These are phyloP conservation scores for Leptopilina syphax DNA, from an alignment of 2,888 invertebrate species.

Conservation along the genomic window DNA sequence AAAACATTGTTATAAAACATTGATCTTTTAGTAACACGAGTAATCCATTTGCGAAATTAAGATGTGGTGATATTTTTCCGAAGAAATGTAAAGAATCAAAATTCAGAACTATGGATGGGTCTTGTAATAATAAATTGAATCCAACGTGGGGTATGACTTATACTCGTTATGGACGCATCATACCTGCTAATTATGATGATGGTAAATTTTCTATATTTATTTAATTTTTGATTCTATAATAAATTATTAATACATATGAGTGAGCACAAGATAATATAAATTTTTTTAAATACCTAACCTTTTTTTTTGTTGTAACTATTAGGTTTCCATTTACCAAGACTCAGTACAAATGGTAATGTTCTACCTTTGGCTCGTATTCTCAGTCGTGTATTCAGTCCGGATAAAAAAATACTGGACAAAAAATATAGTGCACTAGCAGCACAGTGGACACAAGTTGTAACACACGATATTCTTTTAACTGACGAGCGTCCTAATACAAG, in stretches of 20 bases:
- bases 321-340: constrained; percentile 84
- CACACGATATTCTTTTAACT: constrained; percentile 88
- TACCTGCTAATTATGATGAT: constrained; percentile 76
- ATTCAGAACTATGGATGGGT: constrained; percentile 92
- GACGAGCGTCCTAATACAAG: constrained; percentile 75
- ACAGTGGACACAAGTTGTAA: constrained; percentile 89
- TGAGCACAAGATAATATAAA: no score
- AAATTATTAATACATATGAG: no score
- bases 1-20: no score
- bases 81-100: constrained; percentile 78
- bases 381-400: constrained; percentile 85
- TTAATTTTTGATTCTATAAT: no score
- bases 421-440: constrained; percentile 86
- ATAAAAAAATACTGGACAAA: constrained; percentile 84
- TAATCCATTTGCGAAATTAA: background rate
- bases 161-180: constrained; percentile 83
- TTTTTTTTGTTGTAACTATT: background rate
- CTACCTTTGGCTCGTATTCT: constrained; percentile 85
- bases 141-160: constrained; percentile 90
- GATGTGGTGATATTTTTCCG: constrained; percentile 58
- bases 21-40: no score
- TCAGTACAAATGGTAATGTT: constrained; percentile 81
- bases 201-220: constrained; percentile 75
- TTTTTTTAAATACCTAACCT: no score
- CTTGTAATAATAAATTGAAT: constrained; percentile 93